Evolutionary conservation across 53 echinoderm and acorn worm genomes (phyloP).

Genomic region (Hippasteria phrygiana): DNA sequence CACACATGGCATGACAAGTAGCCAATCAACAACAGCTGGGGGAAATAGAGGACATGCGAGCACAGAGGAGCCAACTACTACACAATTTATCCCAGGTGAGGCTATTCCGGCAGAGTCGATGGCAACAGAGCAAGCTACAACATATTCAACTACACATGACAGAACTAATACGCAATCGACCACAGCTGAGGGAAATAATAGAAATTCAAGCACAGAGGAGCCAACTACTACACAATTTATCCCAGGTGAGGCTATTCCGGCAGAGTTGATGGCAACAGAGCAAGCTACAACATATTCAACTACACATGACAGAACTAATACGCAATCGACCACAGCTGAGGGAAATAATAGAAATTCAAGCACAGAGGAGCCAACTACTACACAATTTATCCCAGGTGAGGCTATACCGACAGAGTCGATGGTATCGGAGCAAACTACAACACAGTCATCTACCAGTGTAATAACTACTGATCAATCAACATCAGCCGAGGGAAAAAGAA

Average conservation of each 20-base stretch:
- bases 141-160: neutral
- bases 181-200: neutral
- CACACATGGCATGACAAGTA: neutral
- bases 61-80: neutral
- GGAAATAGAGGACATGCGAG: neutral
- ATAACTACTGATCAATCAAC: neutral
- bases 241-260: neutral
- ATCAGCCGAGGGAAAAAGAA: neutral
- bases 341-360: neutral
- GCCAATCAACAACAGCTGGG: no score
- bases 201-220: neutral
- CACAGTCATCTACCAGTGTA: neutral
- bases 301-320: neutral
- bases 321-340: neutral
- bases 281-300: neutral
- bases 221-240: neutral
- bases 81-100: neutral
- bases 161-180: neutral
- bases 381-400: neutral
- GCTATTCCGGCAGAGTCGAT: neutral
- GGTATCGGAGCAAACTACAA: neutral
- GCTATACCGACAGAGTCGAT: neutral
- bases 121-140: neutral
- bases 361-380: neutral
- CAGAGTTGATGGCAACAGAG: neutral